phyloP scores from a whole-genome alignment of 2,797 vertebrate species.

The Sebastes oblongus region DNA sequence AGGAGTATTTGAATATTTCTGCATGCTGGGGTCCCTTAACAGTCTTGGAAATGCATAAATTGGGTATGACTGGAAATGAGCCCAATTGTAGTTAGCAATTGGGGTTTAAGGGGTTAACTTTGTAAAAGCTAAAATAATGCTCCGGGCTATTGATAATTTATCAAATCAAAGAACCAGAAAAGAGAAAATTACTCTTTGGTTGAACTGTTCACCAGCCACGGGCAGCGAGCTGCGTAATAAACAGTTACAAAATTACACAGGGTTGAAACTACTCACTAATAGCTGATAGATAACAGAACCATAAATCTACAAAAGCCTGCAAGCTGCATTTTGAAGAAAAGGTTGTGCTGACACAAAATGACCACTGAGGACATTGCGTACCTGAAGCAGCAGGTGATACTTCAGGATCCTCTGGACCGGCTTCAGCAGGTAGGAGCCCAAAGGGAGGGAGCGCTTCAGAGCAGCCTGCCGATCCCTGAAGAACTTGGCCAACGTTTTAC shows the following conservation, averaged over 20 bases:
- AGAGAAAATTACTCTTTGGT: too few relatives aligned
- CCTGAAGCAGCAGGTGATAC: slow-evolving; percentile 97
- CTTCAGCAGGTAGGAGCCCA: slow-evolving; percentile 95
- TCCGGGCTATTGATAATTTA: too few relatives aligned
- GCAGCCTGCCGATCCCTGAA: slow-evolving; percentile 91
- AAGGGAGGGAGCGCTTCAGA: slow-evolving; percentile 88
- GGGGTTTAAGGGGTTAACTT: too few relatives aligned
- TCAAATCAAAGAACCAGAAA: too few relatives aligned
- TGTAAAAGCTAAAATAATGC: too few relatives aligned
- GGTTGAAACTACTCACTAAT: neutral
- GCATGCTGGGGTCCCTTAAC: too few relatives aligned
- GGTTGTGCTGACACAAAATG: neutral
- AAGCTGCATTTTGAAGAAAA: neutral
- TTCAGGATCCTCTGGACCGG: slow-evolving; percentile 98
- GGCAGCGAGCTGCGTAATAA: neutral
- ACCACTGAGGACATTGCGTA: slow-evolving; percentile 50
- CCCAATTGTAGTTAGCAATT: too few relatives aligned
- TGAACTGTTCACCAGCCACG: fast-evolving
- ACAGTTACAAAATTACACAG: neutral
- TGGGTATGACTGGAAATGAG: too few relatives aligned
- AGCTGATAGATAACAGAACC: neutral
- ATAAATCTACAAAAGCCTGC: neutral
- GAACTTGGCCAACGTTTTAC: slow-evolving; percentile 92
- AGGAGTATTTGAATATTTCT: too few relatives aligned
- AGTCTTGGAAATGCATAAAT: too few relatives aligned